Evolutionary conservation across 2,113 vertebrate species (phyloP), one percentile per base, ranked within the genome.

Genomic region (Felis chaus): DNA sequence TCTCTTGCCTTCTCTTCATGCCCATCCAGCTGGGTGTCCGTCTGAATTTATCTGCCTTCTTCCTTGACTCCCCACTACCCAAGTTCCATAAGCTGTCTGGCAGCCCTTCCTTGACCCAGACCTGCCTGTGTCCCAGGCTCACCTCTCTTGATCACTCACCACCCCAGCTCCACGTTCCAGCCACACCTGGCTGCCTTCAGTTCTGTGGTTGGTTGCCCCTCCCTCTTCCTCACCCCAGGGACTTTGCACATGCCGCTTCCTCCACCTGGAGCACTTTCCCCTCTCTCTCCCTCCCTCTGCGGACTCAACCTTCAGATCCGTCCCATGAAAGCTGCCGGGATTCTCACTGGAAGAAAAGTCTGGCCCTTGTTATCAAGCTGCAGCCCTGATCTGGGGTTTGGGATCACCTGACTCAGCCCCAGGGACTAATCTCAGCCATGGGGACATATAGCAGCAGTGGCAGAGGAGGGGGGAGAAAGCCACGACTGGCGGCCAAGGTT

Each of bases 1-100:
- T 15, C 13, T 4, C 25, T 15, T 7, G 39, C 23, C 23, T 5
- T 2, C 23, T 31, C 48, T 33, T 14, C 4, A 68, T 11, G 53
- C 39, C 16, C 13, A 33, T 0, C 27, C 41, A 31, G n/a, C n/a
- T 41, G 19, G 27, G 1, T 21, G 7, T 2, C 11, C 23, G 0
- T 31, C 14, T 11, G 53, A 68, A 5, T n/a, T 4, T 5, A 29
- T 8, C 18, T 81, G 1, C 14, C 50, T 18, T 14, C 50, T 36
- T 3, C 13, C 33, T n/a, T 41, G 53, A 57, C 45, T 82, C 81
- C 4, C 16, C 55, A 23, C 14, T 29, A n/a, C 41, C 39, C 39
- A 14, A 13, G 23, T 29, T 36, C 73, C 29, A 6, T 14, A 74
- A 15, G 48, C 25, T 1, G 1, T 89, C n/a, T 4, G 68, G 9